phyloP scores from a whole-genome alignment of 2,797 vertebrate species.

The Euthynnus affinis region DNA sequence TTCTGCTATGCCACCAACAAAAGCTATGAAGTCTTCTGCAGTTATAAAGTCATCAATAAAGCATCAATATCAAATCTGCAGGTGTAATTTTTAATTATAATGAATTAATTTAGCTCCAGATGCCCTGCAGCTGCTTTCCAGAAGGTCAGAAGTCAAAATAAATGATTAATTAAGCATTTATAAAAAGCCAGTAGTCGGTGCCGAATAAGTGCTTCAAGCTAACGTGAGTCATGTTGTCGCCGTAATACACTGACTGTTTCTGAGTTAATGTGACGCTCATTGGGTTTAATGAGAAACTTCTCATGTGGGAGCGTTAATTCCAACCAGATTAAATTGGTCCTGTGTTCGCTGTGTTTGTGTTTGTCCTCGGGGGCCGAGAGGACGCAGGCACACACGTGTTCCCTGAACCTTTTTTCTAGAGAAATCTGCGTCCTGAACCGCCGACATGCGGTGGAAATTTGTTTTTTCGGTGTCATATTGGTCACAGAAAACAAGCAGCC shows the following conservation, averaged over 20 bases:
- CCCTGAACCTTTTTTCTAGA: too few species aligned
- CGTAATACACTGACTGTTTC: constrained; percentile 1
- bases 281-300: constrained; percentile 42
- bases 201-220: not conserved
- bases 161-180: not conserved
- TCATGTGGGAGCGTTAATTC: constrained; percentile 14
- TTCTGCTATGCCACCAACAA: not conserved
- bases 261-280: constrained; percentile 24
- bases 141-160: too few species aligned
- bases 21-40: not conserved
- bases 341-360: too few species aligned
- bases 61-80: not conserved
- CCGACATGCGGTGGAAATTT: constrained; percentile 19
- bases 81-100: not conserved
- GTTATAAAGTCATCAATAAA: not conserved
- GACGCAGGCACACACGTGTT: too few species aligned
- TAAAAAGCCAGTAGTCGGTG: too few species aligned
- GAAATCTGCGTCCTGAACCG: too few species aligned
- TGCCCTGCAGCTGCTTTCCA: too few species aligned
- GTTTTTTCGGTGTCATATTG: not conserved
- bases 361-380: not conserved
- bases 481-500: not conserved
- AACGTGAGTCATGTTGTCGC: not conserved
- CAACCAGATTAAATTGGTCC: constrained; percentile 42
- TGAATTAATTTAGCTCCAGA: too few species aligned